These are phyloP conservation scores for Acropternis orthonyx DNA, from an alignment of 2,797 vertebrate genomes.

Conservation along the genomic window DNA sequence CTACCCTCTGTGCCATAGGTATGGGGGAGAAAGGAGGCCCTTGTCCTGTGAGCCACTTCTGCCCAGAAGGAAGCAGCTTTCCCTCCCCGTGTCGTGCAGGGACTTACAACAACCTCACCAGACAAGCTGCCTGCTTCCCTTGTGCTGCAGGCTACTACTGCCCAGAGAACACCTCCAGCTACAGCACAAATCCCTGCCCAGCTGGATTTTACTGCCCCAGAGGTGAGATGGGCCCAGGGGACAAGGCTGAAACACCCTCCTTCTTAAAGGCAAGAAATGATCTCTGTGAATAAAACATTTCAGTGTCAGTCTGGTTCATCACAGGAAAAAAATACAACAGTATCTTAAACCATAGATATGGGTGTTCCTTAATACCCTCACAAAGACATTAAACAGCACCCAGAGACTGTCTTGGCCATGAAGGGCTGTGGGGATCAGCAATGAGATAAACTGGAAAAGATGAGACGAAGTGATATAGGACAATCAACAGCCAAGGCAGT, in stretches of 20 bases:
- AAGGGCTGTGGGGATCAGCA: neutral
- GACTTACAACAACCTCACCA: slow-evolving; percentile 84
- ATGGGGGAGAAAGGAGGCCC: slow-evolving; percentile 67
- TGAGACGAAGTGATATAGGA: fast-evolving
- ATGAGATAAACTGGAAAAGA: neutral
- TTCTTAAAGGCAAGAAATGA: neutral
- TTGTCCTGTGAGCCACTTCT: slow-evolving; percentile 89
- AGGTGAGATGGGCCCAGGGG: slow-evolving; percentile 71
- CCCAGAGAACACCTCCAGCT: slow-evolving; percentile 83
- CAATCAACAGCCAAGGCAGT: neutral
- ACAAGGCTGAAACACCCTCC: neutral
- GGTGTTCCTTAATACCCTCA: neutral
- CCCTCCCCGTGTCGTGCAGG: slow-evolving; percentile 85
- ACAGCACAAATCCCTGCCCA: slow-evolving; percentile 81
- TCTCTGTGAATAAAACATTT: neutral
- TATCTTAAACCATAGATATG: neutral
- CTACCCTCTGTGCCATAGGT: slow-evolving; percentile 31
- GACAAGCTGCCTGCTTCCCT: slow-evolving; percentile 81
- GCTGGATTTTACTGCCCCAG: slow-evolving; percentile 92
- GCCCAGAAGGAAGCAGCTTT: slow-evolving; percentile 78
- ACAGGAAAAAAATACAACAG: fast-evolving
- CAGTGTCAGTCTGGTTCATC: neutral
- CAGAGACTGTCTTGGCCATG: neutral
- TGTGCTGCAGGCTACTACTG: slow-evolving; percentile 91
- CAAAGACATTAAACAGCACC: neutral